phyloP scores from a whole-genome alignment of 2,113 vertebrate species.

The Hemibagrus wyckioides region DNA sequence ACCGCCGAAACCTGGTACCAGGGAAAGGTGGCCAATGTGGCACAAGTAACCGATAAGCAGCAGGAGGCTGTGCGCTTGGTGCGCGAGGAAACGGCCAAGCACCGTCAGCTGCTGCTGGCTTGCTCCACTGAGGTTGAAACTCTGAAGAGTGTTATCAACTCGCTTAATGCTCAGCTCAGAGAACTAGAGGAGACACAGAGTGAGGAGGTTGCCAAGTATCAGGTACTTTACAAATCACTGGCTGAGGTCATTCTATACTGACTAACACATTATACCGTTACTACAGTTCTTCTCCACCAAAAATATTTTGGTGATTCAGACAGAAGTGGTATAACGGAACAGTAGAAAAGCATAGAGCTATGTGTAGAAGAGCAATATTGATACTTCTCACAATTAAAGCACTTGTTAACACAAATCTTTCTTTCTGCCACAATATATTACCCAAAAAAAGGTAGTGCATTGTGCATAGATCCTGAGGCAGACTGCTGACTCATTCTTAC shows the following conservation, averaged over 20 bases:
- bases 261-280: not conserved
- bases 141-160: conserved; percentile 77
- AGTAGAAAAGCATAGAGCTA: not conserved
- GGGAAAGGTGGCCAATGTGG: conserved; percentile 75
- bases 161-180: conserved; percentile 77
- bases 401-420: not conserved
- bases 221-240: conserved; percentile 65
- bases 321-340: not conserved
- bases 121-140: conserved; percentile 80
- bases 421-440: not conserved
- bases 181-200: conserved; percentile 78
- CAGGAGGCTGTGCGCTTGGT: conserved; percentile 78
- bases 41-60: conserved; percentile 75
- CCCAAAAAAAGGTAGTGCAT: not conserved
- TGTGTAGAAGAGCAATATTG: not conserved
- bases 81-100: conserved; percentile 82
- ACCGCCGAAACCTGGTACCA: conserved; percentile 80
- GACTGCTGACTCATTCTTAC: conserved; percentile 38
- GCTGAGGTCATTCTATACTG: not conserved
- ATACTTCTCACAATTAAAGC: not conserved
- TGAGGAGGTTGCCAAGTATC: conserved; percentile 77
- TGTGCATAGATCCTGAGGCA: not conserved
- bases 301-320: not conserved
- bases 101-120: conserved; percentile 77
- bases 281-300: not conserved